Percentiles rank a stretch among this genome's conserved stretches.
phyloP scores from a whole-genome alignment of 2,113 vertebrate genomes.

The Seriola aureovittata region DNA sequence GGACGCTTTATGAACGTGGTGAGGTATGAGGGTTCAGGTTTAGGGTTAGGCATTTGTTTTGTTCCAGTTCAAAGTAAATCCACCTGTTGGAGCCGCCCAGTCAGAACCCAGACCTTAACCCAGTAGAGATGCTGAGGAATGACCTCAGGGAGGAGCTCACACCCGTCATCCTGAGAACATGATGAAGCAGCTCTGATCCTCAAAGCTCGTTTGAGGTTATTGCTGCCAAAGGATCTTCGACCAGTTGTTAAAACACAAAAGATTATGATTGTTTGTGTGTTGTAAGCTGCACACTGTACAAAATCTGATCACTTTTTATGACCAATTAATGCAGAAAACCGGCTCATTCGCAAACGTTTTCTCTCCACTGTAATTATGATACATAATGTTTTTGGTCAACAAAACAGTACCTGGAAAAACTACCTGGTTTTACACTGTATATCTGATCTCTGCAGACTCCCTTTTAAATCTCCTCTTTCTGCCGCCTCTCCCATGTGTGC shows the following conservation, averaged over 20 bases:
- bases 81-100: neutral
- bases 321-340: neutral
- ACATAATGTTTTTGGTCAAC: neutral
- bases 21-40: no score
- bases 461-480: slow-evolving; percentile 1
- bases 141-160: no score
- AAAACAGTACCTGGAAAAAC: no score
- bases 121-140: neutral
- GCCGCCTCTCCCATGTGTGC: neutral
- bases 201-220: neutral
- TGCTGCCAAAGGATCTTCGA: neutral
- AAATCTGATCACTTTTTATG: neutral
- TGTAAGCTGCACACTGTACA: neutral
- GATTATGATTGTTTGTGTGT: neutral
- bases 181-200: no score
- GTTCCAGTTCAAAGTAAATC: no score
- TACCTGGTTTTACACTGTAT: no score
- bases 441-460: no score
- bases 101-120: neutral
- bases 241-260: no score
- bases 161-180: neutral
- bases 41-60: no score
- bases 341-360: neutral
- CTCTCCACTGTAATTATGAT: no score
- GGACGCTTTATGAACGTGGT: no score